Evolutionary conservation across 2,888 invertebrate species (phyloP).

Genomic region (Electrophaes corylata): DNA sequence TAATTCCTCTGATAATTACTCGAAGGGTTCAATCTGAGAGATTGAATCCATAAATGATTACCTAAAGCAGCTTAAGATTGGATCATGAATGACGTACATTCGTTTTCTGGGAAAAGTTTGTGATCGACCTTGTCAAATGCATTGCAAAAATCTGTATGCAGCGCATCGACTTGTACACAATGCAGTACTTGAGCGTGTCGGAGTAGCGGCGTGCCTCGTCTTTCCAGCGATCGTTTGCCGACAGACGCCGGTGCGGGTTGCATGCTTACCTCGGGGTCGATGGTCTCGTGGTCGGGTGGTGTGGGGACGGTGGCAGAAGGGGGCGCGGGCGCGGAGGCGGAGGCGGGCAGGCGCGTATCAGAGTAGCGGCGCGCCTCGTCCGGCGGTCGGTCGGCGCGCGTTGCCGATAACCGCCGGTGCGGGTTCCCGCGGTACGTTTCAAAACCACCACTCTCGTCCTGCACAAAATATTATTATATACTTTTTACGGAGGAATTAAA

Average conservation of each 20-base stretch:
- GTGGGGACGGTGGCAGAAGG: constrained; percentile 48
- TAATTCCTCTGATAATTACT: neutral
- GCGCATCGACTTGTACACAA: neutral
- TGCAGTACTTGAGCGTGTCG: too few relatives aligned
- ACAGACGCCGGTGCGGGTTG: neutral
- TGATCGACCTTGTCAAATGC: neutral
- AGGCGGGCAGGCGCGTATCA: constrained; percentile 44
- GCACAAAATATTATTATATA: neutral
- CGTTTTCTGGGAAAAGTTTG: too few relatives aligned
- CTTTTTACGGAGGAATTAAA: too few relatives aligned
- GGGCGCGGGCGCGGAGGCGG: constrained; percentile 40
- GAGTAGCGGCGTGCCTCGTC: too few relatives aligned
- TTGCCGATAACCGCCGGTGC: constrained; percentile 63
- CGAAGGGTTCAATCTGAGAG: neutral
- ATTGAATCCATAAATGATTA: too few relatives aligned
- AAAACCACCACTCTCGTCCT: constrained; percentile 81
- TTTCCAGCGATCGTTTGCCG: too few relatives aligned
- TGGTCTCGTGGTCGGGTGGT: constrained; percentile 47
- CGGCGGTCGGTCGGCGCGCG: constrained; percentile 48
- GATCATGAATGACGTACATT: too few relatives aligned
- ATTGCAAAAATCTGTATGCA: neutral
- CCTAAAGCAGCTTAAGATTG: too few relatives aligned
- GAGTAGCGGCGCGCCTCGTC: constrained; percentile 45
- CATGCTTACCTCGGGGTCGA: constrained; percentile 8
- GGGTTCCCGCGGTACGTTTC: constrained; percentile 76